Base-by-base conservation (phyloP, 2,797 vertebrate genomes). In the Eutrigla gurnardus region DNA sequence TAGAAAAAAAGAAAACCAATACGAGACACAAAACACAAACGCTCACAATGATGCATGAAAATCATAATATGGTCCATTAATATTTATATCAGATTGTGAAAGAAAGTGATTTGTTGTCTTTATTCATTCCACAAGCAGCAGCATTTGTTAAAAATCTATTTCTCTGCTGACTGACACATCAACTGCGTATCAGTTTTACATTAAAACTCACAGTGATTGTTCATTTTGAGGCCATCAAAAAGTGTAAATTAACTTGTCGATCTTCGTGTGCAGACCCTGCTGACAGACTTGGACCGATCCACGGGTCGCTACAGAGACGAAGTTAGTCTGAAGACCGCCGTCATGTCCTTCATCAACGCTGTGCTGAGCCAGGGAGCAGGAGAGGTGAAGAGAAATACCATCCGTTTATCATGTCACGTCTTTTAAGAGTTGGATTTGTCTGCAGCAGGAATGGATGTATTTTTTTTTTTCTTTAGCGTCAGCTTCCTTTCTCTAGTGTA, bases 271-370 rank as follows among this genome's bases (percentile, higher is more conserved):
- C 88, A 99, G 97, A 97, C 94, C 0, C 93, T 99, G 84, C 89
- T 99, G 84, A 97, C 96, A 10, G 97, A 98, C 88, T 79, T 99
- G 94, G 96, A 98, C 81, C 93, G 95, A 90, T 97, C 95, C 79
- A 99, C 97, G 0, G 96, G 97, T 2, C 93, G 96, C 67, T 98
- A 99, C 91, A 94, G 96, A 45, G 97, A 99, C 25, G 97, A 99
- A 93, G 96, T 98, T 62, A 97, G 90, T 86, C 94, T 99, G 78
- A 99, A 99, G 92, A 99, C 97, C 0, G 96, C 97, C 74, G 96
- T 98, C 86, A 98, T 99, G 98, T 98, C 96, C 81, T 98, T 99
- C 91, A 97, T 99, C 89, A 99, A 99, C 0, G 98, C 98, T 0
- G 96, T 97, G 66, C 94, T 99, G 47, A 99, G 96, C 66, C 96